phyloP scores from a whole-genome alignment of 2,113 vertebrate genomes.

The Polypterus senegalus region DNA sequence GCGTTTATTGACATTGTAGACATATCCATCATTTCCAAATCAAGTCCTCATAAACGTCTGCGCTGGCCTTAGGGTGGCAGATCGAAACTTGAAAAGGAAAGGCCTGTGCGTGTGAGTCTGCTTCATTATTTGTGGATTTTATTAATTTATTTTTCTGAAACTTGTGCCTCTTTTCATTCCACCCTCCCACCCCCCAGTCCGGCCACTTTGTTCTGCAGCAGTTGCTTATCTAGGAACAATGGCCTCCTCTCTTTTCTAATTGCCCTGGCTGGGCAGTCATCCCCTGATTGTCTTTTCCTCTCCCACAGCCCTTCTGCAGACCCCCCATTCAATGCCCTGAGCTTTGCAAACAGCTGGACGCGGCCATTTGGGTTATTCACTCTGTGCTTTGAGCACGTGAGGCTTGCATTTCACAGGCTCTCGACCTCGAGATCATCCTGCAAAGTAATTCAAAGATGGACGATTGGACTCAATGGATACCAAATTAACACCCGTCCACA shows the following conservation, averaged over 20 bases:
- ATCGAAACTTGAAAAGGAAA: no score
- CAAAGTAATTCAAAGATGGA: no score
- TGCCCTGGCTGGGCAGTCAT: not conserved
- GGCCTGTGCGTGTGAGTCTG: no score
- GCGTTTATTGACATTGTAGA: no score
- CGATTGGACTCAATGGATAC: no score
- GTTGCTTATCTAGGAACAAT: slow-evolving; percentile 2
- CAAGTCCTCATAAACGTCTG: no score
- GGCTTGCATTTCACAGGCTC: not conserved
- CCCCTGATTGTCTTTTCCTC: not conserved
- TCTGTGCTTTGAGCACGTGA: not conserved
- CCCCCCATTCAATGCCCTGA: not conserved
- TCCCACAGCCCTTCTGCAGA: slow-evolving; percentile 1
- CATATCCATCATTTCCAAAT: no score
- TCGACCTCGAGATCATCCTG: not conserved
- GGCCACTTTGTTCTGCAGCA: not conserved
- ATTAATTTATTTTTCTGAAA: no score
- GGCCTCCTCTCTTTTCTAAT: slow-evolving; percentile 1
- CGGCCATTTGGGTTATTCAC: not conserved
- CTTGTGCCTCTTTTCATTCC: not conserved
- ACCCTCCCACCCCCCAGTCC: not conserved
- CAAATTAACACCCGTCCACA: no score
- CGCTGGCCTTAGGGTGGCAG: no score
- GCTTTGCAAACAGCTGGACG: not conserved
- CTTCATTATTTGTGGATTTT: no score